Percentiles rank a stretch among this genome's conserved stretches.
phyloP scores from a whole-genome alignment of 1,140 invertebrate genomes.

The Phymastichus coffea region DNA sequence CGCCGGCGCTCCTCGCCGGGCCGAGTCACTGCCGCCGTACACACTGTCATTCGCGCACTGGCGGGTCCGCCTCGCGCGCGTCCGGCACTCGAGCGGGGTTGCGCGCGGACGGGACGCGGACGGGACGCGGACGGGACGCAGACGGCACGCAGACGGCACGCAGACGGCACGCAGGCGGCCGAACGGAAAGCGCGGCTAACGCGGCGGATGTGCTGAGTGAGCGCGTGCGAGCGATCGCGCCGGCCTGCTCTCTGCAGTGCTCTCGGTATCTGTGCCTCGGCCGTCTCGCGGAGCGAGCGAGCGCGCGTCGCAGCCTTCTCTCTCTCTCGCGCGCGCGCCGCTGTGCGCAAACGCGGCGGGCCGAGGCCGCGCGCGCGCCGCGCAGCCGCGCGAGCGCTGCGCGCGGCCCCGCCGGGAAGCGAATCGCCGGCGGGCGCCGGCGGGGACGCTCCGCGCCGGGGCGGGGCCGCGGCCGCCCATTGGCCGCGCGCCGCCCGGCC shows the following conservation, averaged over 20 bases:
- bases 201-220: not conserved
- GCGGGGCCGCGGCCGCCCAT: no score
- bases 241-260: constrained; percentile 4
- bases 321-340: constrained; percentile 2
- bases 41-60: not conserved
- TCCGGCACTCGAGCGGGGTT: not conserved
- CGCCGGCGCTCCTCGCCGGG: no score
- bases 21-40: no score
- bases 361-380: constrained; percentile 5
- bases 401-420: no score
- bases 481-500: no score
- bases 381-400: no score
- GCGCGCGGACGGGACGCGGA: no score
- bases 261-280: constrained; percentile 9
- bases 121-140: not conserved
- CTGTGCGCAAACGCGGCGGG: not conserved
- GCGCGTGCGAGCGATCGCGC: no score
- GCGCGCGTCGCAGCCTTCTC: not conserved
- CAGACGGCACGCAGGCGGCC: not conserved
- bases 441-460: no score
- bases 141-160: not conserved
- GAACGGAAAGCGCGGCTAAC: not conserved
- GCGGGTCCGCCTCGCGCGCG: not conserved
- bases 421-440: no score
- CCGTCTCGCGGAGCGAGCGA: no score